Conservation (phyloP, 2,797 vertebrate species). For the Selene dorsalis region DNA sequence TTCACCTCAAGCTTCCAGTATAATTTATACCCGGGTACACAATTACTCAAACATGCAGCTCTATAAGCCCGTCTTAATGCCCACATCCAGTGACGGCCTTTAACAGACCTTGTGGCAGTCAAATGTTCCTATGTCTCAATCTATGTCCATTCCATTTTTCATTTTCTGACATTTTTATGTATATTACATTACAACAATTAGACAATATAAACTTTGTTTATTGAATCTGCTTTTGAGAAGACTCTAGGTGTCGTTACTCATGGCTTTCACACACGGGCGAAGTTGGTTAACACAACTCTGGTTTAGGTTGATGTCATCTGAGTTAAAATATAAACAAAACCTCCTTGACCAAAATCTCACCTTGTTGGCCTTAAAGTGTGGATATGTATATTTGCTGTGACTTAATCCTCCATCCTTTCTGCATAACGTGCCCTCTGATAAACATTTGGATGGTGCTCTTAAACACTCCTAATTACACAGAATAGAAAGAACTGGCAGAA, state of each 20-base stretch:
- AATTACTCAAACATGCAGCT: not conserved
- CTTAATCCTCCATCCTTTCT: not conserved
- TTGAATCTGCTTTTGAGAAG: not conserved
- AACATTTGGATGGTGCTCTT: not conserved
- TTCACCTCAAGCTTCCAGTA: conserved; percentile 24
- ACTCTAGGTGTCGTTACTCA: not conserved
- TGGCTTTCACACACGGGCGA: not conserved
- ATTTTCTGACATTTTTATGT: not conserved
- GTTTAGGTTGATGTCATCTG: not conserved
- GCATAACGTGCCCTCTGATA: not conserved
- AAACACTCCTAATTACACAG: not conserved
- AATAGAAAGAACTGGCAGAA: not conserved
- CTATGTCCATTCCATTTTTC: not conserved
- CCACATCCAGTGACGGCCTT: not conserved
- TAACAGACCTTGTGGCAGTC: not conserved
- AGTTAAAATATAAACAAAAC: not conserved
- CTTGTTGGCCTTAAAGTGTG: not conserved
- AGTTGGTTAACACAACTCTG: not conserved
- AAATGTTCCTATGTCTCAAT: conserved; percentile 3
- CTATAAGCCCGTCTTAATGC: not conserved
- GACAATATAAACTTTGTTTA: no score
- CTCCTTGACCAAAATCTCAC: not conserved
- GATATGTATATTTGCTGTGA: not conserved
- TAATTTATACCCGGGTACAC: conserved; percentile 20
- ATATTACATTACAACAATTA: not conserved